Base-by-base conservation (phyloP, 2,888 invertebrate genomes). In the Cetonia aurata region DNA sequence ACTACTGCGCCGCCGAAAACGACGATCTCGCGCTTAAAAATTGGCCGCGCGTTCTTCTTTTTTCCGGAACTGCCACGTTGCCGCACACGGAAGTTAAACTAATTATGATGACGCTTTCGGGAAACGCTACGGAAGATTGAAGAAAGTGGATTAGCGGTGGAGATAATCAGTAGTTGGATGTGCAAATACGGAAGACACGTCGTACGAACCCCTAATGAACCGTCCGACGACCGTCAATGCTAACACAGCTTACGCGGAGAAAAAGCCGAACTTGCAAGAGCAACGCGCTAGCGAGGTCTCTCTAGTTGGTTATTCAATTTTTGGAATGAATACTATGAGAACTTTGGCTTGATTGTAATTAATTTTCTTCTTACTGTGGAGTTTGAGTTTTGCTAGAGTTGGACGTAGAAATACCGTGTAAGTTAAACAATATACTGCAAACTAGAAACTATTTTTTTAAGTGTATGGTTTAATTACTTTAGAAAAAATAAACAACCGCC, bases 111-210 rank as follows among this genome's bases (percentile, higher is more conserved):
- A 50, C 41, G 70, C 59, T 70, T 68, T 56, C 70, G 56, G 67
- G 56, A 59, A 50, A 56, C 56, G 71, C 73, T 70, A 74, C 71
- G 71, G 73, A 75, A 77, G 77, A 76, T 78, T 73, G 76, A 73
- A 75, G 73, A 78, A 79, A 78, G 77, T 77, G 78, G 77, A 79
- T 79, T 79, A 79, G 77, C 77, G 74, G 75, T 75, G 67, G 73
- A 75, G 78, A 78, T 78, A 77, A 78, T 77, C 78, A 77, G 76
- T 73, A 75, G 73, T 75, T 73, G 75, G 72, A 72, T 78, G 78
- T 78, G 77, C 75, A 79, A 79, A 78, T 79, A 79, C 77, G 77
- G 78, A 77, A 75, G 78, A 78, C 77, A 77, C 75, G 77, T 78
- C 75, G 74, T 69, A 68, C 46, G 57, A 19, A 68, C 70, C 73